Evolutionary conservation across 2,797 vertebrate species (phyloP).

Genomic region (Gymnoscopelus microlampas): DNA sequence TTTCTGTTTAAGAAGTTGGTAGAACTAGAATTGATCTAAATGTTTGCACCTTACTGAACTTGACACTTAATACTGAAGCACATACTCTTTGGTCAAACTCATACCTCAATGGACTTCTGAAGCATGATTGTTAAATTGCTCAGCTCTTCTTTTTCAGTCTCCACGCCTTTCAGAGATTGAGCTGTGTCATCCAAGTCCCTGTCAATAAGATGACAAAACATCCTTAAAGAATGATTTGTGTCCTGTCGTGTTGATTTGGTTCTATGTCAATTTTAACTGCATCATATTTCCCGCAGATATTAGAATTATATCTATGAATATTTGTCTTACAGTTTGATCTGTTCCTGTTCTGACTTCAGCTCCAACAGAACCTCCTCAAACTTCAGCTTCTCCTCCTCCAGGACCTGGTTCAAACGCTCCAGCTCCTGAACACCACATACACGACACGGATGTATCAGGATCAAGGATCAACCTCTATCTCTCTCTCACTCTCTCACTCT

Average conservation of each 20-base stretch:
- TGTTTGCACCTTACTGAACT: too few relatives aligned
- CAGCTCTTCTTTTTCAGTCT: slow-evolving; percentile 91
- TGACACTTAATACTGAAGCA: neutral
- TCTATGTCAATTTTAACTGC: too few relatives aligned
- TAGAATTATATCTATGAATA: too few relatives aligned
- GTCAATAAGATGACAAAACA: slow-evolving; percentile 22
- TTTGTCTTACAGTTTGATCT: slow-evolving; percentile 87
- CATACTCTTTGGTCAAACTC: neutral
- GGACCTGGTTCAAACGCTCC: slow-evolving; percentile 91
- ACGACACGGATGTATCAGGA: neutral
- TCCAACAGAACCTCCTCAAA: slow-evolving; percentile 95
- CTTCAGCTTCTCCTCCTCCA: slow-evolving; percentile 94
- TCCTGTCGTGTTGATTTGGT: too few relatives aligned
- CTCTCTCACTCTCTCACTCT: neutral
- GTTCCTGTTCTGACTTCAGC: slow-evolving; percentile 91
- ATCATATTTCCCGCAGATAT: too few relatives aligned
- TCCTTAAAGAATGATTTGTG: too few relatives aligned
- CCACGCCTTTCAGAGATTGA: slow-evolving; percentile 90
- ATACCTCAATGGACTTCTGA: slow-evolving; percentile 92
- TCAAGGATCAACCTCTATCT: too few relatives aligned
- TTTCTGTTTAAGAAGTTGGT: too few relatives aligned
- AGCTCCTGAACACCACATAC: slow-evolving; percentile 82
- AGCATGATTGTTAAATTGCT: slow-evolving; percentile 85
- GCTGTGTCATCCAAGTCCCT: slow-evolving; percentile 94
- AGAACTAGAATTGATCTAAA: too few relatives aligned